Conservation (phyloP, 2,113 vertebrate species). For the Bungarus multicinctus region DNA sequence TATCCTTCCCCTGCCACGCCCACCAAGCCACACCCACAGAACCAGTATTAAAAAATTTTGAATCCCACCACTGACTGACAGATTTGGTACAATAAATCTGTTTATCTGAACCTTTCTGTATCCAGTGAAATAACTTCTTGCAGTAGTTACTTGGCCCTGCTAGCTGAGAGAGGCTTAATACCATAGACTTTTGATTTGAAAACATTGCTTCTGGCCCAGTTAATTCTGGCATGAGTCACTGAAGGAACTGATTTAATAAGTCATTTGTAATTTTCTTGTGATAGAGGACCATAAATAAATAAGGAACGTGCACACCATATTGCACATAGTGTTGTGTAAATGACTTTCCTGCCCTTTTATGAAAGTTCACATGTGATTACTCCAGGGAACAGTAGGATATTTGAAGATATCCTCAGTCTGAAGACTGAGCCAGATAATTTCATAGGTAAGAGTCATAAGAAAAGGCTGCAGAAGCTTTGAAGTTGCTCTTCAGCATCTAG, state of each 20-base stretch:
- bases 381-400: not conserved
- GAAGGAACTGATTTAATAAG: not conserved
- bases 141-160: not conserved
- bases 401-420: not conserved
- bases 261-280: not conserved
- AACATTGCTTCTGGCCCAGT: not conserved
- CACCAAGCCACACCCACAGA: too few relatives aligned
- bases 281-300: not conserved
- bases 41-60: too few relatives aligned
- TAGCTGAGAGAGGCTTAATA: not conserved
- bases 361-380: not conserved
- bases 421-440: not conserved
- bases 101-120: not conserved
- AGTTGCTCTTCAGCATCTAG: not conserved
- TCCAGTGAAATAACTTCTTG: not conserved
- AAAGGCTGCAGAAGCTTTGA: not conserved
- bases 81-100: not conserved
- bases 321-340: not conserved
- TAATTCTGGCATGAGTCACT: not conserved
- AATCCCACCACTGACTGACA: not conserved
- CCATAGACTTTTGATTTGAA: not conserved
- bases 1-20: too few relatives aligned
- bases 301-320: not conserved
- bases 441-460: not conserved
- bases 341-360: not conserved